These are phyloP conservation scores for Kryptopterus vitreolus DNA, from an alignment of 2,797 vertebrate species.

Conservation along the genomic window DNA sequence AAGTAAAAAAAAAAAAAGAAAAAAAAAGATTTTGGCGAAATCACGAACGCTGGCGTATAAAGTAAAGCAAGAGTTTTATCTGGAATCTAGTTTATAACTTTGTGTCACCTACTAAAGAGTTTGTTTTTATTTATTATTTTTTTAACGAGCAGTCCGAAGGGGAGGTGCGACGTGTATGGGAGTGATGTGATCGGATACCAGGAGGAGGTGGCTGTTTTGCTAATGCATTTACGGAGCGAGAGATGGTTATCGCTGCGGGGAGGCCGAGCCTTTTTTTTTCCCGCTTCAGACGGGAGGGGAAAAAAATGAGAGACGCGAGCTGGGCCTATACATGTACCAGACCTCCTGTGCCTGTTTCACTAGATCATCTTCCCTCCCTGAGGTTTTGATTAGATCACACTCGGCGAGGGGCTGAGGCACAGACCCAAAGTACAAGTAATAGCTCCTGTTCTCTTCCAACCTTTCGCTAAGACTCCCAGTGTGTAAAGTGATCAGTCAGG, in stretches of 20 bases:
- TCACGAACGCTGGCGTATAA: neutral
- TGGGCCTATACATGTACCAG: slow-evolving; percentile 33
- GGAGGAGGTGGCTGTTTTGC: slow-evolving; percentile 38
- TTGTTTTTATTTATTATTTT: slow-evolving; percentile 16
- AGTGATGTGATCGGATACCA: slow-evolving; percentile 35
- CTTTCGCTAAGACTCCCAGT: neutral
- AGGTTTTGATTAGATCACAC: slow-evolving; percentile 30
- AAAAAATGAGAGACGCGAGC: slow-evolving; percentile 9
- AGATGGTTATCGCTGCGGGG: slow-evolving; percentile 48
- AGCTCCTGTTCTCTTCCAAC: slow-evolving; percentile 18
- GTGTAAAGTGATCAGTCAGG: slow-evolving; percentile 18
- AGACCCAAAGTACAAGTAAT: slow-evolving; percentile 17
- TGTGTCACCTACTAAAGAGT: slow-evolving; percentile 19
- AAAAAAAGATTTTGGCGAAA: neutral
- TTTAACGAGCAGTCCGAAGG: slow-evolving; percentile 2
- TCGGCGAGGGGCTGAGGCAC: slow-evolving; percentile 11
- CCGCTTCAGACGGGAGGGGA: slow-evolving; percentile 19
- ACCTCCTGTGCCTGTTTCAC: slow-evolving; percentile 20
- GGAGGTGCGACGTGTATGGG: slow-evolving; percentile 23
- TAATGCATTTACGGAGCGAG: slow-evolving; percentile 35
- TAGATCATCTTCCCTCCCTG: slow-evolving; percentile 28
- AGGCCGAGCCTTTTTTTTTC: slow-evolving; percentile 25
- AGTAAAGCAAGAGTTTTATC: slow-evolving; percentile 20
- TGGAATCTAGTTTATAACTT: slow-evolving; percentile 18
- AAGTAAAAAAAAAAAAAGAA: neutral